phyloP scores from a whole-genome alignment of 2,888 invertebrate species.

The Drosophila subquinaria region DNA sequence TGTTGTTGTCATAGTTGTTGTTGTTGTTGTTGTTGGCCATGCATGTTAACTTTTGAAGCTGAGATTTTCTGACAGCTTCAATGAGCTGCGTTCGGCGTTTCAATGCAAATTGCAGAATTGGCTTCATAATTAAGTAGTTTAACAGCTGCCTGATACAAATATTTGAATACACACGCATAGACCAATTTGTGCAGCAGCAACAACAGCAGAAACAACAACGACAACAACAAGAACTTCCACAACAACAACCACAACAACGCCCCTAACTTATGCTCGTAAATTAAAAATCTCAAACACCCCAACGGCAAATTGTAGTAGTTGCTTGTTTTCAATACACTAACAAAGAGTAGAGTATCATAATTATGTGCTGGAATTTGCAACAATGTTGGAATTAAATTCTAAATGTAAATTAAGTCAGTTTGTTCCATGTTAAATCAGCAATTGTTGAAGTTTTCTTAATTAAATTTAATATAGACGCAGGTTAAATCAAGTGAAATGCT shows the following conservation, averaged over 20 bases:
- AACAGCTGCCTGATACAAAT: slow-evolving; percentile 23
- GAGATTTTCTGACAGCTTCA: slow-evolving; percentile 70
- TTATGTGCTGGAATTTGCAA: neutral
- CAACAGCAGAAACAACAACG: slow-evolving; percentile 17
- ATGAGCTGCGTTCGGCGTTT: slow-evolving; percentile 50
- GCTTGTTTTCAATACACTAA: slow-evolving; percentile 10
- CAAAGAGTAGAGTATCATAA: neutral
- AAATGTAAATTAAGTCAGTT: neutral
- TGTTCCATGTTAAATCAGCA: neutral
- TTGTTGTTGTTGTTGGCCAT: slow-evolving; percentile 34
- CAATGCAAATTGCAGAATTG: slow-evolving; percentile 70
- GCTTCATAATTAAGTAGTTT: slow-evolving; percentile 76
- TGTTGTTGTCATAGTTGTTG: slow-evolving; percentile 19
- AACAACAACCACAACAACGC: slow-evolving; percentile 46
- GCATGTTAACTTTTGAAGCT: slow-evolving; percentile 43
- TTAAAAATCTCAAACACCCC: slow-evolving; percentile 58
- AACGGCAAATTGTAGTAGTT: slow-evolving; percentile 24
- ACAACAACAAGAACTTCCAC: slow-evolving; percentile 33
- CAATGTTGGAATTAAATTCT: neutral
- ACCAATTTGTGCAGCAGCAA: slow-evolving; percentile 29
- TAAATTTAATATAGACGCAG: too few species aligned
- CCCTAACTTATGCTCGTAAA: slow-evolving; percentile 66
- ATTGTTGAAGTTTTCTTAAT: neutral
- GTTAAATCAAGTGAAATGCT: too few species aligned
- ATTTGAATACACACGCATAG: slow-evolving; percentile 22